Conservation (phyloP, 1,140 invertebrate species). For the Tetramorium parvispinum region DNA sequence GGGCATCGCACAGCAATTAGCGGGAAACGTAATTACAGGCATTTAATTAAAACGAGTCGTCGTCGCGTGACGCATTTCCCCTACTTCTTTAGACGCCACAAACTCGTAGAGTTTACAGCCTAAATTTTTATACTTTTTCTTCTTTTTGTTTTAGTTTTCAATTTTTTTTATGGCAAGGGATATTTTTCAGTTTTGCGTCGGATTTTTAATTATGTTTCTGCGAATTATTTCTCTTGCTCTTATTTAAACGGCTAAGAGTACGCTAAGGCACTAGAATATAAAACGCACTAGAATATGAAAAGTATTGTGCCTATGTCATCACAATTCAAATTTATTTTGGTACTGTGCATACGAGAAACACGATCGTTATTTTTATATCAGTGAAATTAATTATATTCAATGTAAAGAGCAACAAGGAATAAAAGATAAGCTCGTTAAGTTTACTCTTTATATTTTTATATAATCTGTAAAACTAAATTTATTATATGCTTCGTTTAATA, state of each 20-base stretch:
- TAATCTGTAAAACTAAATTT: not conserved
- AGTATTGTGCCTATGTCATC: not conserved
- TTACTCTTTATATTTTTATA: not conserved
- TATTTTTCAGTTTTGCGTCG: conserved; percentile 57
- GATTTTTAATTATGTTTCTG: conserved; percentile 67
- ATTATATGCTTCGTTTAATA: not conserved
- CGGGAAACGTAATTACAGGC: conserved; percentile 80
- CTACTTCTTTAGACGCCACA: conserved; percentile 11
- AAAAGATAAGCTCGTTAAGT: not conserved
- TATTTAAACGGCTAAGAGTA: not conserved
- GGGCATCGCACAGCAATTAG: conserved; percentile 77
- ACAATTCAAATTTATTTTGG: conserved; percentile 44
- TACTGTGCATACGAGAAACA: not conserved
- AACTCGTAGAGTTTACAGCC: conserved; percentile 57
- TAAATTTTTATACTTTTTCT: conserved; percentile 67
- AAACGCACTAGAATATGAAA: not conserved
- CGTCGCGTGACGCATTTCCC: conserved; percentile 58
- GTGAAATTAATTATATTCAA: not conserved
- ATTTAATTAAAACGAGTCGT: conserved; percentile 81
- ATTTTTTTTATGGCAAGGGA: conserved; percentile 51
- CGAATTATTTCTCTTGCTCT: conserved; percentile 9
- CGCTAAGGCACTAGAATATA: not conserved
- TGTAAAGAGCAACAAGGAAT: not conserved
- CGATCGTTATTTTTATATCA: conserved; percentile 35
- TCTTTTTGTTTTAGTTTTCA: not conserved